Evolutionary conservation across 2,888 invertebrate genomes (phyloP).

Genomic region (Leptura quadrifasciata): DNA sequence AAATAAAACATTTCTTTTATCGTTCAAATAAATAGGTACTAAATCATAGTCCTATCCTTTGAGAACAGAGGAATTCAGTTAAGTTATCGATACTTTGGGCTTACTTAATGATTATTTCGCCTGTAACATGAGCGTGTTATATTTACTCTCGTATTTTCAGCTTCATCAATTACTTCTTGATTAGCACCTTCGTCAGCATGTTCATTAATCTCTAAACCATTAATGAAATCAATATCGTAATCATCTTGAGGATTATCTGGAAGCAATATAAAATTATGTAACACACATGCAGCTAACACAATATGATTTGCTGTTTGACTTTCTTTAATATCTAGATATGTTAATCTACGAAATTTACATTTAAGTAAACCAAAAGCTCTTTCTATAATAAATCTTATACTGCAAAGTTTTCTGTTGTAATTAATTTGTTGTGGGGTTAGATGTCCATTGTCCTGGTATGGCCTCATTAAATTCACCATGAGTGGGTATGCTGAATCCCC

Average conservation of each 20-base stretch:
- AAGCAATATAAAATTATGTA: conserved; percentile 19
- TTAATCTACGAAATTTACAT: neutral
- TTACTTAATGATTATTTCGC: no score
- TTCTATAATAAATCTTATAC: neutral
- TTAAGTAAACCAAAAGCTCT: conserved; percentile 16
- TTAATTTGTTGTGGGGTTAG: neutral
- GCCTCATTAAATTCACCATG: neutral
- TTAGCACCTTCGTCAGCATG: no score
- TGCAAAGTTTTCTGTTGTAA: neutral
- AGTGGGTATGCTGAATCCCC: neutral
- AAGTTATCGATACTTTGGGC: no score
- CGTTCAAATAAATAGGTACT: no score
- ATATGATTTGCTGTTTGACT: neutral
- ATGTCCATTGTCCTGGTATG: neutral
- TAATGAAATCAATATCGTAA: no score
- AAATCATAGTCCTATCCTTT: no score
- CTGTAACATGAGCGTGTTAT: no score
- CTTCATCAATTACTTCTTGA: no score
- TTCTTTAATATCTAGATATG: conserved; percentile 12
- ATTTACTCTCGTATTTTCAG: no score
- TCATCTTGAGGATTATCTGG: neutral
- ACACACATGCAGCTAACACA: conserved; percentile 13
- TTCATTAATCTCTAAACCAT: no score
- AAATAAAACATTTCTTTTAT: no score
- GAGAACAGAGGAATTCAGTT: no score